Percentiles rank a stretch among this genome's conserved stretches.
Conservation (phyloP, 2,797 vertebrate genomes). For the Synaphobranchus kaupii region DNA sequence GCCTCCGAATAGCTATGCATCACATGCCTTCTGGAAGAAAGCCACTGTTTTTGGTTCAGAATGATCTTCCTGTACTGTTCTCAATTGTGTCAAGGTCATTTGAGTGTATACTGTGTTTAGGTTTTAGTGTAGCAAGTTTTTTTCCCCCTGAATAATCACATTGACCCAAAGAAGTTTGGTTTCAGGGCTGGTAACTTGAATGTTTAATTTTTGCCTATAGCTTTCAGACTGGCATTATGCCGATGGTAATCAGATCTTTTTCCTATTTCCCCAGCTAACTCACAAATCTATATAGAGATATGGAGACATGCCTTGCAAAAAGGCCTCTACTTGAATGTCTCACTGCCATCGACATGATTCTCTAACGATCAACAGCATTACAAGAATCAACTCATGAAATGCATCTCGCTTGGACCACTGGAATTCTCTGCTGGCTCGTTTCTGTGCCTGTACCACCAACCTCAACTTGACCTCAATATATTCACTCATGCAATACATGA, state of each 20-base stretch:
- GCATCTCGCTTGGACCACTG: not conserved
- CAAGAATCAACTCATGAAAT: not conserved
- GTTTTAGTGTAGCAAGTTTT: too few relatives aligned
- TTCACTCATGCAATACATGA: too few relatives aligned
- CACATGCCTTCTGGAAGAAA: not conserved
- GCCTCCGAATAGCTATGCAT: not conserved
- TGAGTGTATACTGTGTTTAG: too few relatives aligned
- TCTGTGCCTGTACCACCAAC: not conserved
- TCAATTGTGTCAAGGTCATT: too few relatives aligned
- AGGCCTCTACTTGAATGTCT: not conserved
- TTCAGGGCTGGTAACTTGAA: not conserved
- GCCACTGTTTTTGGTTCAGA: not conserved
- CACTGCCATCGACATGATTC: not conserved
- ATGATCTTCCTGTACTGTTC: not conserved
- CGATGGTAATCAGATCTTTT: not conserved
- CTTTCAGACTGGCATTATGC: not conserved
- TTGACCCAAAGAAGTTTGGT: too few relatives aligned
- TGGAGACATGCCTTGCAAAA: not conserved
- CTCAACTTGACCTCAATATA: too few relatives aligned
- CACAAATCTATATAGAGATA: not conserved
- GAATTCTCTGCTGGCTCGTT: not conserved
- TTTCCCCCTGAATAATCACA: too few relatives aligned
- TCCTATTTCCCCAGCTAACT: not conserved
- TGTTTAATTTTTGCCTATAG: not conserved
- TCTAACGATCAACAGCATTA: not conserved